Evolutionary conservation across 2,797 vertebrate genomes (phyloP).

Genomic region (Sebastes matsubarae): DNA sequence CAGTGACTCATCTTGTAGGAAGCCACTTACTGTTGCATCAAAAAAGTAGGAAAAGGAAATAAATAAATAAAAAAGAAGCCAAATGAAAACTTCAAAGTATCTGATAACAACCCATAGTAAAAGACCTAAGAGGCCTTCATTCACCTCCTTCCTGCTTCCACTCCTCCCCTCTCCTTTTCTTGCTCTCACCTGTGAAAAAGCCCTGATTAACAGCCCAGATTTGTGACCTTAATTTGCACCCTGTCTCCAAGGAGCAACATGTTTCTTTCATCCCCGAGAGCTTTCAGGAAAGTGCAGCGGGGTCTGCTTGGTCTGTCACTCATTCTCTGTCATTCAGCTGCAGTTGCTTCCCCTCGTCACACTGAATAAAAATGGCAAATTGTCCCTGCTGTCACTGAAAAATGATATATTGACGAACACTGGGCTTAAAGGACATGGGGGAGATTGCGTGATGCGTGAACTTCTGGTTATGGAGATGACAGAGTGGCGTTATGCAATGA

Average conservation of each 20-base stretch:
- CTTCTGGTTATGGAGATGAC: slow-evolving; percentile 26
- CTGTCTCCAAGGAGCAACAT: slow-evolving; percentile 40
- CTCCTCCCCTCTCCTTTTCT: slow-evolving; percentile 16
- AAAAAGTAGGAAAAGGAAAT: slow-evolving; percentile 19
- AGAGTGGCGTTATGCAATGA: slow-evolving; percentile 13
- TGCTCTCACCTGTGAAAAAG: slow-evolving; percentile 63
- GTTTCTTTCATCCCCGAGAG: slow-evolving; percentile 58
- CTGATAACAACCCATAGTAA: slow-evolving; percentile 48
- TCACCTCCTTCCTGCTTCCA: slow-evolving; percentile 47
- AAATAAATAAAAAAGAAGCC: slow-evolving; percentile 9
- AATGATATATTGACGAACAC: slow-evolving; percentile 40
- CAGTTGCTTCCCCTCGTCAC: slow-evolving; percentile 21
- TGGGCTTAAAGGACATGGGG: slow-evolving; percentile 21
- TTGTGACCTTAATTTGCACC: slow-evolving; percentile 64
- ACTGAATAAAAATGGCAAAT: slow-evolving; percentile 55
- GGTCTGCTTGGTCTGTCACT: slow-evolving; percentile 60
- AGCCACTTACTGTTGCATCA: slow-evolving; percentile 45
- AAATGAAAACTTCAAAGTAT: slow-evolving; percentile 50
- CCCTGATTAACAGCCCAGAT: slow-evolving; percentile 64
- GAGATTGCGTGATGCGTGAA: slow-evolving; percentile 5
- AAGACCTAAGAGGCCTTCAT: slow-evolving; percentile 38
- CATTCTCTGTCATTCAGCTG: slow-evolving; percentile 56
- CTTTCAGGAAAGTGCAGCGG: slow-evolving; percentile 57
- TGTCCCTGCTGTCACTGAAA: slow-evolving; percentile 56
- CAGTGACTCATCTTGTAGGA: slow-evolving; percentile 37